Evolutionary conservation across 2,797 vertebrate species (phyloP), one percentile per base, ranked within the genome.

Genomic region (Anguilla marmorata): DNA sequence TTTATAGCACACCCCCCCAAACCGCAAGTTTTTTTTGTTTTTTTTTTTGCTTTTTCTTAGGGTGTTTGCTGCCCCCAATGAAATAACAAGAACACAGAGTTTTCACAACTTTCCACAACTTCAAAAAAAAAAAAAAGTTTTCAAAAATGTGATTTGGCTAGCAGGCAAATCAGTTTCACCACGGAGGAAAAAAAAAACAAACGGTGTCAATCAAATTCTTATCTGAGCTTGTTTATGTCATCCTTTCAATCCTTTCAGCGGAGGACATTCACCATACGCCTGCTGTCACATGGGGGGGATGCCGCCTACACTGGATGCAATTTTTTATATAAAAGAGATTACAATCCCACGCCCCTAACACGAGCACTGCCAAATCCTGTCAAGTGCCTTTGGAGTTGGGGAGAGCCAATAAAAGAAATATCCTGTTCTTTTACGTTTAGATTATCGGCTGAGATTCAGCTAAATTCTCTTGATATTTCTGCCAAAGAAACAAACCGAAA

Each of bases 301-400:
- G 76, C 76, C 41, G 76, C 76, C 41, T 80, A 50, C 37, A 48
- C 74, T 48, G 7, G 76, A 50, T n/a, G 27, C n/a, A 24, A 50
- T 50, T 45, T 50, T 21, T 24, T 4, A 21, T 41, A 37, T 16
- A 79, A 41, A 80, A 80, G 21, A 80, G 41, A 80, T 48, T 48
- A n/a, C 76, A 48, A n/a, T 48, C 76, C 76, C 76, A 33, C 56
- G 16, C 41, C 30, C 30, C 84, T 37, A 60, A 85, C 24, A 24
- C 27, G 19, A 2, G 50, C 56, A 37, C 52, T 41, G 52, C 72
- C 58, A 33, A 60, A 58, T 87, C 56, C 86, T 72, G 56, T 56
- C 72, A 41, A 87, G 86, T 87, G 74, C 72, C 86, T 41, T 24
- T 33, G 52, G 30, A 56, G 11, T 76, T 9, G 86, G 30, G 69